Percentiles rank a stretch among this genome's conserved stretches.
These are phyloP conservation scores for Saccopteryx bilineata DNA, from an alignment of 2,113 vertebrate genomes.

Conservation along the genomic window DNA sequence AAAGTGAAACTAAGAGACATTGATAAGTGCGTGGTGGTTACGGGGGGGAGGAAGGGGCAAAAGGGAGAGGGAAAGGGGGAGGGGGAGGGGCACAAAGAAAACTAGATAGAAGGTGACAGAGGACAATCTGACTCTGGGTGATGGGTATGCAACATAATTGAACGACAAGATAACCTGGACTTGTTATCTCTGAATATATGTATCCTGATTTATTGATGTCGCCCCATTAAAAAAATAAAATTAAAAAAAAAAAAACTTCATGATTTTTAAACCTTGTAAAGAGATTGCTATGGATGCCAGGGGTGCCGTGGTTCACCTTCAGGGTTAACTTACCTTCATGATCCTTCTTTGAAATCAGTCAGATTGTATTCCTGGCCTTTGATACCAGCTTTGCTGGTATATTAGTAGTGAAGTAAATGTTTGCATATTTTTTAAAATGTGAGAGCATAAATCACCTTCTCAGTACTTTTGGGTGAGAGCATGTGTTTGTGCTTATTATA, in stretches of 20 bases:
- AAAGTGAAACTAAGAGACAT: too few species aligned
- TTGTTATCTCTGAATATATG: too few species aligned
- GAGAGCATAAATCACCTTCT: constrained; percentile 53
- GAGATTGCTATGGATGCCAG: background rate
- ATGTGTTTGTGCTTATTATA: background rate
- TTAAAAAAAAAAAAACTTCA: background rate
- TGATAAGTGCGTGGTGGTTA: too few species aligned
- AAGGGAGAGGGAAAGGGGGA: too few species aligned
- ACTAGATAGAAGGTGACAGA: too few species aligned
- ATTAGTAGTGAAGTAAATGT: constrained; percentile 59
- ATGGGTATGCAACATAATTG: too few species aligned
- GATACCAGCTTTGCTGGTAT: constrained; percentile 52
- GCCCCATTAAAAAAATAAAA: background rate
- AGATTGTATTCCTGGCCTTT: constrained; percentile 65
- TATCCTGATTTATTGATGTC: too few species aligned
- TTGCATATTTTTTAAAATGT: constrained; percentile 71
- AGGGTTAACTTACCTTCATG: background rate
- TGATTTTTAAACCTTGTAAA: background rate
- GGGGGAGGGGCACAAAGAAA: too few species aligned
- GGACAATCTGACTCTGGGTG: too few species aligned
- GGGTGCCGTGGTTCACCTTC: background rate
- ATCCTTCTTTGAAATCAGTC: background rate
- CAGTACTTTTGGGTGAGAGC: background rate
- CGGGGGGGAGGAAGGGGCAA: too few species aligned
- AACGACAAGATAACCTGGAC: too few species aligned